These are phyloP conservation scores for Galaxea fascicularis DNA, from an alignment of 92 coral and sea anemone species.

Conservation along the genomic window DNA sequence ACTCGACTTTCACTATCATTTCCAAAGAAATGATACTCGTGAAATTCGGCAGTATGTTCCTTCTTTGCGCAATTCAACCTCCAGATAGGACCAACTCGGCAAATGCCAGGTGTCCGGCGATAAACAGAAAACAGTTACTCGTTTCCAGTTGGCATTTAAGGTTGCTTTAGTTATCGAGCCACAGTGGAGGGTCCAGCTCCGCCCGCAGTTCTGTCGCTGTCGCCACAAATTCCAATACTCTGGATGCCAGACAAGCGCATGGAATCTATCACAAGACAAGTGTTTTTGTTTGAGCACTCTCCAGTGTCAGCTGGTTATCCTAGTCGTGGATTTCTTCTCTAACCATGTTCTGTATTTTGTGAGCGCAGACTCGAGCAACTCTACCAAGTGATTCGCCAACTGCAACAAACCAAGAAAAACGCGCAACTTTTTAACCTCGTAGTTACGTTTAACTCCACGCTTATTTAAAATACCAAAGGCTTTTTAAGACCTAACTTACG, in stretches of 20 bases:
- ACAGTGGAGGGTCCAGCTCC: no score
- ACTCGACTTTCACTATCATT: no score
- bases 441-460: neutral
- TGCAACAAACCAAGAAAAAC: conserved; percentile 13
- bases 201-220: neutral
- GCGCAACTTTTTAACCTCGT: neutral
- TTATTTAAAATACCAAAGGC: neutral
- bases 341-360: conserved; percentile 86
- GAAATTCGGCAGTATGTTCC: no score
- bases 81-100: no score
- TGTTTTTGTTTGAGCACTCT: neutral
- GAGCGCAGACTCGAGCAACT: conserved; percentile 90
- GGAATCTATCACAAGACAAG: neutral
- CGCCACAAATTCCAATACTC: neutral
- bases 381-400: conserved; percentile 84
- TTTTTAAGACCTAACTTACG: conserved; percentile 35
- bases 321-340: conserved; percentile 70
- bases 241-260: neutral
- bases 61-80: no score
- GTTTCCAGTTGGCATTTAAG: no score
- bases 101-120: no score
- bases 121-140: no score
- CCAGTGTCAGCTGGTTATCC: conserved; percentile 68
- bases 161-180: no score
- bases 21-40: no score